Conservation (phyloP, 2,797 vertebrate species). For the Triplophysa bombifrons region DNA sequence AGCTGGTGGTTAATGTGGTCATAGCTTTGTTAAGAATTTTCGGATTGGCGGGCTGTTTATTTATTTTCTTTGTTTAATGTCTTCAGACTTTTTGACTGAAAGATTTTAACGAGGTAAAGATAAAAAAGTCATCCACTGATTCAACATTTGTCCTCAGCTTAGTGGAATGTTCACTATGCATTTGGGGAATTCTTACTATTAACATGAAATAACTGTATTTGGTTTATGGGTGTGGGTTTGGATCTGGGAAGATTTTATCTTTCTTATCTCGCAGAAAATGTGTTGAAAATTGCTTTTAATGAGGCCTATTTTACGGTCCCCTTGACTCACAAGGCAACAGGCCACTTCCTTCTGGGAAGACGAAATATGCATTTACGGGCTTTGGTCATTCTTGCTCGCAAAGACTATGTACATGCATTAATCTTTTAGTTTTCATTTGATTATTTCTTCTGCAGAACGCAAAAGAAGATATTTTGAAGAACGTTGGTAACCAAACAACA, state of each 20-base stretch:
- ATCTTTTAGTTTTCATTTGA: neutral
- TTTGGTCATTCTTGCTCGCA: slow-evolving; percentile 12
- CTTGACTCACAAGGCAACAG: slow-evolving; percentile 30
- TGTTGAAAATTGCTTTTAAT: slow-evolving; percentile 46
- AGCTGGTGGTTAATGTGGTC: slow-evolving; percentile 2
- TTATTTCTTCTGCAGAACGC: too few species aligned
- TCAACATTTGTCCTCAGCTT: slow-evolving; percentile 23
- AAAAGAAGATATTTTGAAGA: too few species aligned
- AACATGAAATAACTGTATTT: slow-evolving; percentile 36
- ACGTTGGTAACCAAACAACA: too few species aligned
- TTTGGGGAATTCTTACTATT: slow-evolving; percentile 2
- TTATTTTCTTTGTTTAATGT: slow-evolving; percentile 4
- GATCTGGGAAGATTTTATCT: slow-evolving; percentile 28
- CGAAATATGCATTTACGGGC: neutral
- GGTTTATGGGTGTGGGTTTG: slow-evolving; percentile 35
- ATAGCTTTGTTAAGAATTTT: neutral
- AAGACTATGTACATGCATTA: neutral
- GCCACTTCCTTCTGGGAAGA: slow-evolving; percentile 45
- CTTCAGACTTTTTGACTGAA: slow-evolving; percentile 11
- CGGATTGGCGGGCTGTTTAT: neutral
- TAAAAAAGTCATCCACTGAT: neutral
- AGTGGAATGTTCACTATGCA: slow-evolving; percentile 26
- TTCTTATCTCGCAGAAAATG: slow-evolving; percentile 21
- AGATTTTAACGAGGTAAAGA: slow-evolving; percentile 10
- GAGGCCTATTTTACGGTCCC: slow-evolving; percentile 49